These are phyloP conservation scores for Zeugodacus cucurbitae DNA, from an alignment of 1,140 invertebrate genomes.

Conservation along the genomic window DNA sequence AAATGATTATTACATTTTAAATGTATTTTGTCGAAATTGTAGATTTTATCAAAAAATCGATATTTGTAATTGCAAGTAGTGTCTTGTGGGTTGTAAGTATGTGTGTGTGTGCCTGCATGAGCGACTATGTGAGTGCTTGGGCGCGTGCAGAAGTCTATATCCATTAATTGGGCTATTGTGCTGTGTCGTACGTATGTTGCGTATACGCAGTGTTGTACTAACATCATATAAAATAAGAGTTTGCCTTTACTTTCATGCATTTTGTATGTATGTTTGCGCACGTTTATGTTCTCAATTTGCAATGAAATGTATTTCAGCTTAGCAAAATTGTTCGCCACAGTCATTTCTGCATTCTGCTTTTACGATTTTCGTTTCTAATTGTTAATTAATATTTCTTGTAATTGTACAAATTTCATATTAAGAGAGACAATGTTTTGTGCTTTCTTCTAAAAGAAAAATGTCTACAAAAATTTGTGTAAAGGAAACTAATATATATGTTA, in stretches of 20 bases:
- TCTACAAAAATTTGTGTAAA: too few species aligned
- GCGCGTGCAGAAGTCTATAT: neutral
- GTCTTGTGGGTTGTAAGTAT: neutral
- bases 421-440: too few species aligned
- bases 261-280: neutral
- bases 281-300: too few species aligned
- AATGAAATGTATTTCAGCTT: too few species aligned
- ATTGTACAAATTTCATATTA: too few species aligned
- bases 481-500: too few species aligned
- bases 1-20: constrained; percentile 24
- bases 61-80: neutral
- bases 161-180: neutral
- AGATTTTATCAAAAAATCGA: constrained; percentile 18
- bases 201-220: neutral
- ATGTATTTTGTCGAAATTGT: neutral
- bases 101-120: neutral
- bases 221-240: neutral
- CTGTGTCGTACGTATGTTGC: neutral
- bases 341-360: too few species aligned
- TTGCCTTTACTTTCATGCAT: neutral
- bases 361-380: too few species aligned
- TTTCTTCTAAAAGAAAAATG: too few species aligned
- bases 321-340: too few species aligned
- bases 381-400: too few species aligned
- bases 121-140: neutral